A percentile compares a stretch with the other conserved stretches of the same genome.
These are phyloP conservation scores for Julus scandinavius DNA, from an alignment of 2,888 invertebrate species.

Conservation along the genomic window DNA sequence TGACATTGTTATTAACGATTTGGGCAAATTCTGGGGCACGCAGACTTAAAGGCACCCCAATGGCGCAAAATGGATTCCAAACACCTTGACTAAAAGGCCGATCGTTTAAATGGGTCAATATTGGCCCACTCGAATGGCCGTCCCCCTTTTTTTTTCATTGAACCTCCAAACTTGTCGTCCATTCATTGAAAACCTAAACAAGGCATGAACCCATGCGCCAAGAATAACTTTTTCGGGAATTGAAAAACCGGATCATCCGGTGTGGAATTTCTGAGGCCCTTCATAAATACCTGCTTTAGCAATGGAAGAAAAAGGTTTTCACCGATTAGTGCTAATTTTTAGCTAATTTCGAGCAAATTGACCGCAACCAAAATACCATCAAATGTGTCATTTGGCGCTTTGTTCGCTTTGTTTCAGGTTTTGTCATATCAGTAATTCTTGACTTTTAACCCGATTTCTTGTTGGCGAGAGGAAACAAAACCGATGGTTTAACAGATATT, in stretches of 20 bases:
- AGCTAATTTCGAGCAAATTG: not conserved
- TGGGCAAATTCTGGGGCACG: conserved; percentile 30
- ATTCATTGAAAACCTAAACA: conserved; percentile 26
- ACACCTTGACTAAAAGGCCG: conserved; percentile 30
- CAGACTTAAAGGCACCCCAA: conserved; percentile 14
- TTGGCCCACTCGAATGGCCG: conserved; percentile 31
- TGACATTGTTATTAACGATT: conserved; percentile 39
- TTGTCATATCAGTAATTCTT: not conserved
- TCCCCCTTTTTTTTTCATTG: not conserved
- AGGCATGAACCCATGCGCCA: conserved; percentile 35
- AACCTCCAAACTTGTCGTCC: conserved; percentile 39
- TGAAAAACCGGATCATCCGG: not conserved
- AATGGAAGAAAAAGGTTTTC: not conserved
- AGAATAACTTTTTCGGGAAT: not conserved
- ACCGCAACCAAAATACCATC: not conserved
- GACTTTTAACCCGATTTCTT: no score
- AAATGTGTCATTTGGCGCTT: not conserved
- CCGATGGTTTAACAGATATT: not conserved
- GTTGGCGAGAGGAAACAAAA: not conserved
- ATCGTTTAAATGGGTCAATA: conserved; percentile 42
- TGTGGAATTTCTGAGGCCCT: not conserved
- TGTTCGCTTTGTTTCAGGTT: not conserved
- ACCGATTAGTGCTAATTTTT: not conserved
- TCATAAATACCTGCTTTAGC: not conserved
- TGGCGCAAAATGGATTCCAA: not conserved